Evolutionary conservation across 2,113 vertebrate species (phyloP).

Genomic region (Misgurnus mizolepis): DNA sequence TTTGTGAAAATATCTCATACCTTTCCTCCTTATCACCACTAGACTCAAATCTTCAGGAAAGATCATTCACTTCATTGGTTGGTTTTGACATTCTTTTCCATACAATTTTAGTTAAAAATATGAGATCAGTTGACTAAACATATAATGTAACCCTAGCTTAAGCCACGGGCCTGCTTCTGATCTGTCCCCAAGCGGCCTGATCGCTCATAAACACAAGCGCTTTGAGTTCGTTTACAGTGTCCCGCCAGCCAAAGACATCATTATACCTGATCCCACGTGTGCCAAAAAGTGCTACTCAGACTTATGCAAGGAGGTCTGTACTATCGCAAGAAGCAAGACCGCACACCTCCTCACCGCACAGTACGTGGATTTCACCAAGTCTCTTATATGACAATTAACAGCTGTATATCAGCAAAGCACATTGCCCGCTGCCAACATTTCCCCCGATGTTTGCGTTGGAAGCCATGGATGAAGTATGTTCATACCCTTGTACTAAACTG

Average conservation of each 20-base stretch:
- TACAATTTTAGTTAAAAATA: constrained; percentile 37
- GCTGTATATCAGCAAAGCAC: constrained; percentile 34
- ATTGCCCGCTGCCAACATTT: constrained; percentile 31
- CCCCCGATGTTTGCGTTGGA: constrained; percentile 35
- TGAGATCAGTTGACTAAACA: constrained; percentile 50
- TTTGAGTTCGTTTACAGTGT: constrained; percentile 53
- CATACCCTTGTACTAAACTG: background rate
- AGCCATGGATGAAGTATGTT: constrained; percentile 44
- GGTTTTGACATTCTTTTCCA: constrained; percentile 40
- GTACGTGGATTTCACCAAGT: constrained; percentile 50
- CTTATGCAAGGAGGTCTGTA: constrained; percentile 53
- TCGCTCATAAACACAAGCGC: constrained; percentile 53
- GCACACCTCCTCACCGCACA: constrained; percentile 44
- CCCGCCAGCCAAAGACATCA: constrained; percentile 56
- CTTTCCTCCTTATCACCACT: constrained; percentile 40
- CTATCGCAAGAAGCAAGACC: constrained; percentile 48
- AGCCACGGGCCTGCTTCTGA: constrained; percentile 50
- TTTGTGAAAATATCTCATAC: constrained; percentile 29
- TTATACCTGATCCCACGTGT: constrained; percentile 50
- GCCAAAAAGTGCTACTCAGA: constrained; percentile 44
- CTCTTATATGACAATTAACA: constrained; percentile 58
- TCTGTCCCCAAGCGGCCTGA: constrained; percentile 50
- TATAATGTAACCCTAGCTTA: constrained; percentile 48
- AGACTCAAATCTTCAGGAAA: constrained; percentile 37
- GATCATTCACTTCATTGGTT: constrained; percentile 27